A percentile compares a stretch with the other conserved stretches of the same genome.
These are phyloP conservation scores for Tenebrio molitor DNA, from an alignment of 1,140 invertebrate genomes.

Conservation along the genomic window DNA sequence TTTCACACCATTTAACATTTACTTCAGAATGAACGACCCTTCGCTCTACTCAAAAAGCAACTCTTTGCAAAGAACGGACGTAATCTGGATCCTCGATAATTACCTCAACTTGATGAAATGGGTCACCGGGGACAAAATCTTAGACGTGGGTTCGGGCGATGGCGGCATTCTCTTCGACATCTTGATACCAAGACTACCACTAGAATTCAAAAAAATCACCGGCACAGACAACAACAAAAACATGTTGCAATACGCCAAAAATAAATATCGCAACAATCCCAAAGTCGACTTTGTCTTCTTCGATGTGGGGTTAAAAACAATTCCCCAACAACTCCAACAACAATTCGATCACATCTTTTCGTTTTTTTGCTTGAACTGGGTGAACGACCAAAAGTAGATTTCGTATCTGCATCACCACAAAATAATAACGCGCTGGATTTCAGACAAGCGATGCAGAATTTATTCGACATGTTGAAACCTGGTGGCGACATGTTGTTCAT, in stretches of 20 bases:
- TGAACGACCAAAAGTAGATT: slow-evolving; percentile 79
- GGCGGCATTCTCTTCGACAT: slow-evolving; percentile 79
- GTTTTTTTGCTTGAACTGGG: slow-evolving; percentile 88
- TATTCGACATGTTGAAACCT: slow-evolving; percentile 74
- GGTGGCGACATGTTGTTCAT: slow-evolving; percentile 80
- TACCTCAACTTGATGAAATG: slow-evolving; percentile 73
- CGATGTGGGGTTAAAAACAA: slow-evolving; percentile 73
- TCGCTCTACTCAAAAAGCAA: slow-evolving; percentile 76
- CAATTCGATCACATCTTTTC: slow-evolving; percentile 81
- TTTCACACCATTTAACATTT: too few species aligned
- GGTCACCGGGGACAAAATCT: slow-evolving; percentile 70
- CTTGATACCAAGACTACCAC: slow-evolving; percentile 76
- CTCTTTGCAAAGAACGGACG: slow-evolving; percentile 77
- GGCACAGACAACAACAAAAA: slow-evolving; percentile 79
- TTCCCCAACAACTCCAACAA: slow-evolving; percentile 68
- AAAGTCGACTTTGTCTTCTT: slow-evolving; percentile 74
- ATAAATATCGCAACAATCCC: slow-evolving; percentile 67
- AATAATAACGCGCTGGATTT: too few species aligned
- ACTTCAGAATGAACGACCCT: slow-evolving; percentile 77
- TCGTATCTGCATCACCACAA: too few species aligned
- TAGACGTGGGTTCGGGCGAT: slow-evolving; percentile 87
- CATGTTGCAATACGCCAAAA: slow-evolving; percentile 78
- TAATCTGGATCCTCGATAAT: slow-evolving; percentile 75
- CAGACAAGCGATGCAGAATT: slow-evolving; percentile 76
- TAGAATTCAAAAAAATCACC: slow-evolving; percentile 67